Evolutionary conservation across 2,797 vertebrate species (phyloP).

Genomic region (Mus caroli): DNA sequence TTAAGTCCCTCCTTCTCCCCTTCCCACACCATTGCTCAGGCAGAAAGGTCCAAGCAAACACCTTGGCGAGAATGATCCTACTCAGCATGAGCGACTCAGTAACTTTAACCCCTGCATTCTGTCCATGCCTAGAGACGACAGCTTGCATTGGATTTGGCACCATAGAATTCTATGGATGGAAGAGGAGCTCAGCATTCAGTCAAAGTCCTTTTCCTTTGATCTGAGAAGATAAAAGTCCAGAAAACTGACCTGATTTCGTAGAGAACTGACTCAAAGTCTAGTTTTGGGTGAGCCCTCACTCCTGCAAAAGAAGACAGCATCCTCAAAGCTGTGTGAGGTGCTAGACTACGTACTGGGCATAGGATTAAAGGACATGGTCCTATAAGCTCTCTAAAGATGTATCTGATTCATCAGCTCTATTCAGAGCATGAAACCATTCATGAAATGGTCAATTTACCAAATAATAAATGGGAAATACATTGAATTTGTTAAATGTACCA

Average conservation of each 20-base stretch:
- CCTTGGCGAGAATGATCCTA: neutral
- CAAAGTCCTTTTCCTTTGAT: slow-evolving; percentile 12
- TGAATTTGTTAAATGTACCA: slow-evolving; percentile 54
- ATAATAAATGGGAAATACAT: slow-evolving; percentile 44
- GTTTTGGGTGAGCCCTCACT: neutral
- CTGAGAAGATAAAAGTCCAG: neutral
- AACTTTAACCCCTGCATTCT: neutral
- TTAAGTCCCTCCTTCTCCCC: neutral
- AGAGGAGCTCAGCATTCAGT: neutral
- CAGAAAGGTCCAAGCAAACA: neutral
- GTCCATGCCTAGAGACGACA: neutral
- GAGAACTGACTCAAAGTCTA: neutral
- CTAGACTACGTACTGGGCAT: neutral
- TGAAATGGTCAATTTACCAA: slow-evolving; percentile 41
- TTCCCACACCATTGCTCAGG: neutral
- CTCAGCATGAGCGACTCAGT: neutral
- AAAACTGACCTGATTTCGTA: neutral
- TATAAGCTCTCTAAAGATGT: neutral
- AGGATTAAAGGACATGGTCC: neutral
- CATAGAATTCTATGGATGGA: neutral
- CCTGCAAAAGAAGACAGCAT: neutral
- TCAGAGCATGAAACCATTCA: slow-evolving; percentile 22
- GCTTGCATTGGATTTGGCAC: neutral
- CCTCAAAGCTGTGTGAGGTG: neutral
- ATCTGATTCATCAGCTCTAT: neutral